Evolutionary conservation across 2,113 vertebrate genomes (phyloP).

Genomic region (Cottus gobio): DNA sequence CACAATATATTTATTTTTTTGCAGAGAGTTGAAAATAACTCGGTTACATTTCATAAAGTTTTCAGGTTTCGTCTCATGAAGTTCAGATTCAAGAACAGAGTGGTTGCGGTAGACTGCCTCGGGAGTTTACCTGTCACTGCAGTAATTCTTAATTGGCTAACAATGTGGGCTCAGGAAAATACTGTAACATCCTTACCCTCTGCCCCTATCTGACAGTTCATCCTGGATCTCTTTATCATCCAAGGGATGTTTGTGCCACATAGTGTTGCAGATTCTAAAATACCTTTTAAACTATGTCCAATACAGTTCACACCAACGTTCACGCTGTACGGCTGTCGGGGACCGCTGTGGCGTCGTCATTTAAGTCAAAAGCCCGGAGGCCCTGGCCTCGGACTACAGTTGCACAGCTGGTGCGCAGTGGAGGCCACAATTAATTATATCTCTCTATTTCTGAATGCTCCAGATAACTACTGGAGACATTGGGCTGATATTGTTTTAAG

Average conservation of each 20-base stretch:
- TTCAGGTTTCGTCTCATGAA: not conserved
- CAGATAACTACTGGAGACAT: slow-evolving; percentile 21
- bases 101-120: slow-evolving; percentile 1
- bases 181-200: slow-evolving; percentile 3
- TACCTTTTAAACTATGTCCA: not conserved
- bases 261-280: not conserved
- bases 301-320: slow-evolving; percentile 6
- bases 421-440: slow-evolving; percentile 52
- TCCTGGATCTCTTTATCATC: not conserved
- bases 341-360: not conserved
- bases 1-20: not conserved
- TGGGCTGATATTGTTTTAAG: slow-evolving; percentile 24
- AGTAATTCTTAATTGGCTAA: slow-evolving; percentile 32
- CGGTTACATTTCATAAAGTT: not conserved
- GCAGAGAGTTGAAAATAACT: slow-evolving; percentile 4
- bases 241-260: not conserved
- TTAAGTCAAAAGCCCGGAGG: slow-evolving; percentile 33
- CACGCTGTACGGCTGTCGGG: not conserved
- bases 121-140: slow-evolving; percentile 38
- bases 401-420: slow-evolving; percentile 59
- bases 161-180: not conserved
- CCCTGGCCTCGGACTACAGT: slow-evolving; percentile 30
- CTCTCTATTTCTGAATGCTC: slow-evolving; percentile 41
- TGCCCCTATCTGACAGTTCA: slow-evolving; percentile 24
- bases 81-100: not conserved